Evolutionary conservation across 2,113 vertebrate genomes (phyloP).

Genomic region (Xenotilapia leptura): DNA sequence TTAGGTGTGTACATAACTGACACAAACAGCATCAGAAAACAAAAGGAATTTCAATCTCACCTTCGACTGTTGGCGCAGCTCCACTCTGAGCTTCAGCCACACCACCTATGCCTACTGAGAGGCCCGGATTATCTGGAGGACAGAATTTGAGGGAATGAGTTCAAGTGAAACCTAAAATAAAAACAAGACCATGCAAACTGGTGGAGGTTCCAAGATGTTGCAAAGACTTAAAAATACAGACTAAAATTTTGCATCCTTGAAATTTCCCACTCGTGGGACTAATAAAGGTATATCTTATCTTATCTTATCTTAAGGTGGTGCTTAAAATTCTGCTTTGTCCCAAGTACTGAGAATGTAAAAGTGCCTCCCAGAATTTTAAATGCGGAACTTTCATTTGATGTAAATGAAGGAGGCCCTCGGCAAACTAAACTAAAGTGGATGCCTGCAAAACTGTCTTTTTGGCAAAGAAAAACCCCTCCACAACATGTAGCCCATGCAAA

Average conservation of each 20-base stretch:
- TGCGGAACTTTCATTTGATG: background rate
- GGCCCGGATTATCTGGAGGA: slow-evolving; percentile 22
- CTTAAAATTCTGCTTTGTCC: background rate
- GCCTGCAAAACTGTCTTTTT: background rate
- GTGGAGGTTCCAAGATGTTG: background rate
- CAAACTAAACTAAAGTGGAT: background rate
- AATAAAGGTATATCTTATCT: background rate
- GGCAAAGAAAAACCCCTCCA: background rate
- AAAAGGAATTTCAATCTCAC: background rate
- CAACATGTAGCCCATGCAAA: background rate
- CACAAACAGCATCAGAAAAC: background rate
- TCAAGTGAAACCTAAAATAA: background rate
- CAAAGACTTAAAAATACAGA: background rate
- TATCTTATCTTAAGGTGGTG: background rate
- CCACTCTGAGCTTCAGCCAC: slow-evolving; percentile 54
- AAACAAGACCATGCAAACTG: background rate
- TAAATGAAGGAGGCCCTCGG: background rate
- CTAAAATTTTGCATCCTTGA: background rate
- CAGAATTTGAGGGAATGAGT: background rate
- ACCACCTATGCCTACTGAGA: slow-evolving; percentile 33
- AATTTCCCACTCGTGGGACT: background rate
- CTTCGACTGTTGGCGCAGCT: slow-evolving; percentile 48
- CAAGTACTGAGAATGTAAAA: background rate
- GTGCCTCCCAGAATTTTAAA: background rate
- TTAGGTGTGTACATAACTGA: background rate